These are phyloP conservation scores for Adelphocoris suturalis DNA, from an alignment of 2,888 invertebrate species.

Conservation along the genomic window DNA sequence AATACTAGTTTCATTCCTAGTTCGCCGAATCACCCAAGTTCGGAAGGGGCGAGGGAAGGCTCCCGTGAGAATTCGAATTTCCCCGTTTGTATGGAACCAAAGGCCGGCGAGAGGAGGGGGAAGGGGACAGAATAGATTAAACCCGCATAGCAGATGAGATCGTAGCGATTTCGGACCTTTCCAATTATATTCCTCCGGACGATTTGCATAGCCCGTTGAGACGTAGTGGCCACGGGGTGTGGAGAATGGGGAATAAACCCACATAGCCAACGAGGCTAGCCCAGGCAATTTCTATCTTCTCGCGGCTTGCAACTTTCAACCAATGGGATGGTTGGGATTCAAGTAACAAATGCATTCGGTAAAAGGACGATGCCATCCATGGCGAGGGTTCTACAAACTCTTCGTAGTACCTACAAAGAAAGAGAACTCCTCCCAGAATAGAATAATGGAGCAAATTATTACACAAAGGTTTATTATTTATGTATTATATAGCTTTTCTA, in stretches of 20 bases:
- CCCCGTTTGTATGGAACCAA: constrained; percentile 8
- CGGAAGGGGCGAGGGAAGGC: constrained; percentile 32
- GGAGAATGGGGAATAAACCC: constrained; percentile 10
- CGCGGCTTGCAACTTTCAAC: not conserved
- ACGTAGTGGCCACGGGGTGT: constrained; percentile 10
- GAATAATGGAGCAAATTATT: no score
- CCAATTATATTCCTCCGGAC: constrained; percentile 61
- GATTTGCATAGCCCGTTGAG: constrained; percentile 56
- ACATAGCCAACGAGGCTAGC: not conserved
- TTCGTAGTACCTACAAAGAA: no score
- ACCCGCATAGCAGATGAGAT: constrained; percentile 63
- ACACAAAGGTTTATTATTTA: no score
- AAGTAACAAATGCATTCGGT: no score
- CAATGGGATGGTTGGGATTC: no score
- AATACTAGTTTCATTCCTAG: constrained; percentile 49
- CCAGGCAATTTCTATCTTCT: constrained; percentile 2
- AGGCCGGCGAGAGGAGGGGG: not conserved
- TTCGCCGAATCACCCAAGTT: constrained; percentile 43
- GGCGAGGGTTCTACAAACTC: no score
- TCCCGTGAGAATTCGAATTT: constrained; percentile 56
- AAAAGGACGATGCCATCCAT: no score
- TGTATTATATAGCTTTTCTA: no score
- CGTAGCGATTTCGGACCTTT: constrained; percentile 62
- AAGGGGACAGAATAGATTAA: constrained; percentile 58
- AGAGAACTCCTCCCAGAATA: no score